Evolutionary conservation across 1,140 invertebrate genomes (phyloP).

Genomic region (Hyles vespertilio): DNA sequence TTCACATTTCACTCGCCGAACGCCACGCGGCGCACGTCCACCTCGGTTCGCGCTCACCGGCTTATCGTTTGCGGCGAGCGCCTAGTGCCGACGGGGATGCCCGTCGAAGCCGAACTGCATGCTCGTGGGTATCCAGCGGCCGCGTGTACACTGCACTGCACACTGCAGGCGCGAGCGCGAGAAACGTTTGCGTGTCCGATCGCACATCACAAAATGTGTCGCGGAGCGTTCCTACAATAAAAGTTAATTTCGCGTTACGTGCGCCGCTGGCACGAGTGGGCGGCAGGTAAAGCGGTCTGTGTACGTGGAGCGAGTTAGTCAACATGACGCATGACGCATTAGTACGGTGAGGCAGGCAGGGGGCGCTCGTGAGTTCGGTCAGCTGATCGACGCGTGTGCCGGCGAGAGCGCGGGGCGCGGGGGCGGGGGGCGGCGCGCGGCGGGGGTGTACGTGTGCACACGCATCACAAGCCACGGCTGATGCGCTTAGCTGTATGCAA

Average conservation of each 20-base stretch:
- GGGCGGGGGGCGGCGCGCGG: slow-evolving; percentile 17
- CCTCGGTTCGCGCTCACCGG: slow-evolving; percentile 11
- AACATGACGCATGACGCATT: slow-evolving; percentile 46
- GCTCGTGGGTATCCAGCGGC: no score
- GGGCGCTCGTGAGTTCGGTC: slow-evolving; percentile 41
- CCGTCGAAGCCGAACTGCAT: slow-evolving; percentile 1
- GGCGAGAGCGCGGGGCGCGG: slow-evolving; percentile 14
- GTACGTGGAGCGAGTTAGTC: slow-evolving; percentile 37
- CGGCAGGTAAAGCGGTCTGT: slow-evolving; percentile 23
- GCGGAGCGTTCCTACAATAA: neutral
- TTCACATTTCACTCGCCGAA: slow-evolving; percentile 41
- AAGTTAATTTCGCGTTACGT: slow-evolving; percentile 17
- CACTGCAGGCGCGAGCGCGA: no score
- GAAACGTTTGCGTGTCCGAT: slow-evolving; percentile 7
- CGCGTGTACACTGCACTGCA: no score
- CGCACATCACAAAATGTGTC: neutral
- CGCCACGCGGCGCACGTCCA: slow-evolving; percentile 27
- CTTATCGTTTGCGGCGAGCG: slow-evolving; percentile 10
- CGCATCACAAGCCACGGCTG: slow-evolving; percentile 42
- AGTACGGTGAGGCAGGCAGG: slow-evolving; percentile 23
- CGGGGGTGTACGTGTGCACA: slow-evolving; percentile 41
- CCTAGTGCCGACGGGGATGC: slow-evolving; percentile 1
- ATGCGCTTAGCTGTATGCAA: slow-evolving; percentile 38
- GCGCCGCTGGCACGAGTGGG: slow-evolving; percentile 29
- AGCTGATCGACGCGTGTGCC: slow-evolving; percentile 59